Conservation (phyloP, 2,797 vertebrate species). For the Hafferia zeledoni region DNA sequence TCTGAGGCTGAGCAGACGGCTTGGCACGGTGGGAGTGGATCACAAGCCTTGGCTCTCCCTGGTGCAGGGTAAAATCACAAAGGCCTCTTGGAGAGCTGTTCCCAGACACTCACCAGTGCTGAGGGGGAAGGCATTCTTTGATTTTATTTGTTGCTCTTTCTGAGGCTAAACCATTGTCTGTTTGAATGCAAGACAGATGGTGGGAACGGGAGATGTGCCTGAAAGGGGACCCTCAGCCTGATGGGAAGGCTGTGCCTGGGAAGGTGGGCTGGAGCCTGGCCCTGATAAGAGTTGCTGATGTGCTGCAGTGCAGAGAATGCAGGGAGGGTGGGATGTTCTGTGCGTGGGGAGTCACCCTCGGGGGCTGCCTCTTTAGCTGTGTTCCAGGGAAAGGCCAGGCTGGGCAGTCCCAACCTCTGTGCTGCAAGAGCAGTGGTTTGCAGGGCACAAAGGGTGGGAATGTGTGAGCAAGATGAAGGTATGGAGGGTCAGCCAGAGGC, state of each 20-base stretch:
- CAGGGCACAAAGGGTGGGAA: neutral
- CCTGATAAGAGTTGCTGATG: neutral
- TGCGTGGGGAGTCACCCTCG: rapidly evolving
- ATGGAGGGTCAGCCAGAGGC: neutral
- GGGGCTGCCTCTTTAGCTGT: neutral
- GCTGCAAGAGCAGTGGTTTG: neutral
- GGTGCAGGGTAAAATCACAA: neutral
- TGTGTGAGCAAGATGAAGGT: rapidly evolving
- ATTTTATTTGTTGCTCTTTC: neutral
- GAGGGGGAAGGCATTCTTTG: neutral
- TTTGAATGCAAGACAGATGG: neutral
- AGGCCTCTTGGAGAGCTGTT: neutral
- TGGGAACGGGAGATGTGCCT: neutral
- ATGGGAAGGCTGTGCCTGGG: neutral
- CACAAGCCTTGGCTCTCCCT: neutral
- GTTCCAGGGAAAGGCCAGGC: neutral
- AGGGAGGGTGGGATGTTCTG: neutral
- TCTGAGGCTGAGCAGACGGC: neutral
- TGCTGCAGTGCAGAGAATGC: neutral
- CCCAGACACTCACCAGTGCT: neutral
- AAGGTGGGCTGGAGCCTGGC: neutral
- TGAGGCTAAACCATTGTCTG: neutral
- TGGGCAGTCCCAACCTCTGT: neutral
- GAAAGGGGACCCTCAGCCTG: neutral
- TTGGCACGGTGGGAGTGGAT: neutral